Conservation (phyloP, 2,888 invertebrate genomes). For the Tiliacea aurago region DNA sequence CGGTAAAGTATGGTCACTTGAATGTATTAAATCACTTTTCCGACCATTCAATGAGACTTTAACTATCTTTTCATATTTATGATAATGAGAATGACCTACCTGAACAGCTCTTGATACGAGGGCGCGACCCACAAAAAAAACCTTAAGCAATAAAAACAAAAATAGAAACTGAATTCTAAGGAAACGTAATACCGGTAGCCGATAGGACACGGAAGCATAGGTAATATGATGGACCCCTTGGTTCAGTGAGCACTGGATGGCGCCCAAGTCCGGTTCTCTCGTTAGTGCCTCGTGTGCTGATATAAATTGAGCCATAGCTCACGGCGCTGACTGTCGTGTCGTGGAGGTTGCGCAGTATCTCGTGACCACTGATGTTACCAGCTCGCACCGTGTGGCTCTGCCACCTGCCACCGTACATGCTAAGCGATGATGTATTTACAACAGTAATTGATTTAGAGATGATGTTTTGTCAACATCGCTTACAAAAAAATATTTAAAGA, state of each 20-base stretch:
- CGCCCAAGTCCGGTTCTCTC: not conserved
- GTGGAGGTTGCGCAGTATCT: slow-evolving; percentile 12
- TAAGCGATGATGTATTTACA: not conserved
- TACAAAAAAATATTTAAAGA: not conserved
- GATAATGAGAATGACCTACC: not conserved
- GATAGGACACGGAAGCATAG: not conserved
- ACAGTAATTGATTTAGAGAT: not conserved
- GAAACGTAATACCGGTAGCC: not conserved
- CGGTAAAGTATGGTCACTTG: not conserved
- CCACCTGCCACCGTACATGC: not conserved
- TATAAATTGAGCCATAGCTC: slow-evolving; percentile 13
- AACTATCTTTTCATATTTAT: not conserved
- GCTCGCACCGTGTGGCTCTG: not conserved
- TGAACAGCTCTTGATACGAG: too few species aligned
- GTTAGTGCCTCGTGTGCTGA: not conserved
- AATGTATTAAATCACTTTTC: not conserved
- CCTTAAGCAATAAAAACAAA: not conserved
- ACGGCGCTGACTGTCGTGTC: not conserved
- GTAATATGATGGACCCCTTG: not conserved
- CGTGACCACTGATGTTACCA: slow-evolving; percentile 8
- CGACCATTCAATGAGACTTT: not conserved
- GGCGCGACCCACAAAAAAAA: not conserved
- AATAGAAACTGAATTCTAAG: not conserved
- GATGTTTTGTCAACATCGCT: not conserved
- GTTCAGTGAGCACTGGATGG: not conserved